These are phyloP conservation scores for Zoanthus gigantus DNA, from an alignment of 92 coral and sea anemone species.

Conservation along the genomic window DNA sequence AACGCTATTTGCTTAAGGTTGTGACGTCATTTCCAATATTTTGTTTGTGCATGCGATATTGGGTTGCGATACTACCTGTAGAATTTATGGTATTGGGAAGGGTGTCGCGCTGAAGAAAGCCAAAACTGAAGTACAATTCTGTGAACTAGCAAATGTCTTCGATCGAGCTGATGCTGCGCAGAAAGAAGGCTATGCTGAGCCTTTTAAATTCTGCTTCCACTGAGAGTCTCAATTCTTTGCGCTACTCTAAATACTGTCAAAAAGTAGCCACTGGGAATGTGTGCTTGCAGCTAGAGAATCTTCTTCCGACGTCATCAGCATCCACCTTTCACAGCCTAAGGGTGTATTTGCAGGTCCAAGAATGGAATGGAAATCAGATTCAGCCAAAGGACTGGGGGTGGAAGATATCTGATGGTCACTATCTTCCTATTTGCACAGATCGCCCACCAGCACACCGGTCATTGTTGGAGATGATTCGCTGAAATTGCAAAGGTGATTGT, in stretches of 20 bases:
- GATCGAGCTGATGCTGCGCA: background rate
- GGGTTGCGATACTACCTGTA: background rate
- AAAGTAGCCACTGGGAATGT: too few species aligned
- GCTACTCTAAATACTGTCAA: too few species aligned
- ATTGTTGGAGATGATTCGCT: conserved; percentile 55
- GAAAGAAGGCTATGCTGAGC: background rate
- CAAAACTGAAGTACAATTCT: background rate
- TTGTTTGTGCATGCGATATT: too few species aligned
- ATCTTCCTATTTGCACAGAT: background rate
- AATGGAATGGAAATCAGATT: too few species aligned
- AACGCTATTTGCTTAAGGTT: background rate
- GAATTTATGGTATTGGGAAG: background rate
- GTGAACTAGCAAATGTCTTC: background rate
- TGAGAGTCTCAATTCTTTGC: too few species aligned
- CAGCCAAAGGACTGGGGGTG: too few species aligned
- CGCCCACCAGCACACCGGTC: conserved; percentile 55
- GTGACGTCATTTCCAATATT: too few species aligned
- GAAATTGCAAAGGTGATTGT: conserved; percentile 64
- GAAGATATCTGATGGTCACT: too few species aligned
- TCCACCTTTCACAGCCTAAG: too few species aligned
- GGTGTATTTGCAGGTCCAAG: too few species aligned
- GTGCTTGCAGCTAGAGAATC: too few species aligned
- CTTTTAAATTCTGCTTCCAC: background rate
- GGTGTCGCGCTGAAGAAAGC: background rate
- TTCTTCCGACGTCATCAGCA: too few species aligned